Conservation (phyloP, 2,797 vertebrate species). For the Cichlasoma orientale region DNA sequence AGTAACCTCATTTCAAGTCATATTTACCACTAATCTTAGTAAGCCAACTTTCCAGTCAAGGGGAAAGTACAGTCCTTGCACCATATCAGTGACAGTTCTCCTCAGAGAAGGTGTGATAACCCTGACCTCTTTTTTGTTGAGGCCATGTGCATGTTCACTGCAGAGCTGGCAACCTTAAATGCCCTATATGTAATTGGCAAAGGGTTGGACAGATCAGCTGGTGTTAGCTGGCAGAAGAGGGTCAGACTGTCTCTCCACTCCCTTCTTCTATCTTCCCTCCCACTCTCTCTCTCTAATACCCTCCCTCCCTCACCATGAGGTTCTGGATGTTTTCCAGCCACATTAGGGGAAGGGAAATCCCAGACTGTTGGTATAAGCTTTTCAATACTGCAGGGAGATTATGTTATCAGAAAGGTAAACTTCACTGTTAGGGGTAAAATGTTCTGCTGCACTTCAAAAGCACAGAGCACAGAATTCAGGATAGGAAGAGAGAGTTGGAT, state of each 20-base stretch:
- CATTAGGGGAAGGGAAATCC: slow-evolving; percentile 89
- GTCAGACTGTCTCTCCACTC: slow-evolving; percentile 72
- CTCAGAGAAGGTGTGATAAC: slow-evolving; percentile 22
- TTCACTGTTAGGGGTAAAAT: slow-evolving; percentile 85
- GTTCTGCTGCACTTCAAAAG: slow-evolving; percentile 84
- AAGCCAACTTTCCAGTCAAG: slow-evolving; percentile 3
- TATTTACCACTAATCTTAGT: slow-evolving; percentile 30
- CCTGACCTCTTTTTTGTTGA: slow-evolving; percentile 34
- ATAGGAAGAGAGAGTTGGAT: slow-evolving; percentile 10
- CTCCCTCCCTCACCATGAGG: slow-evolving; percentile 61
- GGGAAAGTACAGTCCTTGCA: neutral
- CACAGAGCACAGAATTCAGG: slow-evolving; percentile 74
- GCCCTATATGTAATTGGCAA: slow-evolving; percentile 69
- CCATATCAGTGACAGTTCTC: slow-evolving; percentile 16
- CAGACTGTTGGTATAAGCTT: slow-evolving; percentile 90
- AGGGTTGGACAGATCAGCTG: slow-evolving; percentile 71
- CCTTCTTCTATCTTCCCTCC: slow-evolving; percentile 54
- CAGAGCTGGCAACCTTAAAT: slow-evolving; percentile 61
- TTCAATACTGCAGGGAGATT: slow-evolving; percentile 91
- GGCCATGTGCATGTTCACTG: slow-evolving; percentile 27
- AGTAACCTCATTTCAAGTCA: slow-evolving; percentile 44
- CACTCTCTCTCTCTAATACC: slow-evolving; percentile 57
- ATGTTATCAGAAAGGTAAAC: slow-evolving; percentile 94
- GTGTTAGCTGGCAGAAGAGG: slow-evolving; percentile 71
- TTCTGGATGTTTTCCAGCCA: slow-evolving; percentile 88